A percentile compares a stretch with the other conserved stretches of the same genome.
phyloP scores from a whole-genome alignment of 1,140 invertebrate species.

The Drosophila arizonae region DNA sequence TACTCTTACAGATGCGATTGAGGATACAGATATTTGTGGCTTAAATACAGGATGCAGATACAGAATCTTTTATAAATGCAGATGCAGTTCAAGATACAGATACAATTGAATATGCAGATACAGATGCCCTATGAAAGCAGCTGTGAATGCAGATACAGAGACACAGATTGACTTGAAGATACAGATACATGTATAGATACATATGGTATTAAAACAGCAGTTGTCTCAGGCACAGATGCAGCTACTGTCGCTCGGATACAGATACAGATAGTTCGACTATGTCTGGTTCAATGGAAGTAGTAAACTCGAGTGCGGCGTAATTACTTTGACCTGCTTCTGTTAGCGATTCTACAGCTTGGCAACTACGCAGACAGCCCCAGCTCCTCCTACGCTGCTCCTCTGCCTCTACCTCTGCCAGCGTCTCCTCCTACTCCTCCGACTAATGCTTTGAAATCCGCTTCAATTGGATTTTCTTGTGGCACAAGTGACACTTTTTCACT shows the following conservation, averaged over 20 bases:
- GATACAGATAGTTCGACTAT: conserved; percentile 41
- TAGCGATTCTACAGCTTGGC: conserved; percentile 22
- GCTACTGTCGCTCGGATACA: conserved; percentile 14
- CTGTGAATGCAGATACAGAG: not conserved
- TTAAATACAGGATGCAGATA: not conserved
- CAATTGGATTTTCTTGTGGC: conserved; percentile 70
- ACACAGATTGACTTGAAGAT: no score
- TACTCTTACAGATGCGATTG: no score
- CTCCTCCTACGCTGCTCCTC: conserved; percentile 13
- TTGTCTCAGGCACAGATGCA: conserved; percentile 10
- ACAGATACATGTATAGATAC: no score
- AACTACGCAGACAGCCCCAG: conserved; percentile 28
- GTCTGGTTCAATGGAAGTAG: conserved; percentile 15
- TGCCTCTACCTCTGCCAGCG: no score
- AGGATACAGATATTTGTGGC: not conserved
- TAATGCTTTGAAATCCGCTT: conserved; percentile 77
- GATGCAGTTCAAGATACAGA: no score
- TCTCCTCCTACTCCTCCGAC: conserved; percentile 1
- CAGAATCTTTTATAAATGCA: not conserved
- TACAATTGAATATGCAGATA: conserved; percentile 5
- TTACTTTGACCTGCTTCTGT: conserved; percentile 77
- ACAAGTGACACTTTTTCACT: conserved; percentile 70
- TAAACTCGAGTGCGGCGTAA: conserved; percentile 54
- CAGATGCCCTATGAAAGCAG: not conserved
- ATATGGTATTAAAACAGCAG: not conserved